A percentile compares a stretch with the other conserved stretches of the same genome.
Evolutionary conservation across 2,113 vertebrate genomes (phyloP).

Genomic region (Rhinolophus sinicus): DNA sequence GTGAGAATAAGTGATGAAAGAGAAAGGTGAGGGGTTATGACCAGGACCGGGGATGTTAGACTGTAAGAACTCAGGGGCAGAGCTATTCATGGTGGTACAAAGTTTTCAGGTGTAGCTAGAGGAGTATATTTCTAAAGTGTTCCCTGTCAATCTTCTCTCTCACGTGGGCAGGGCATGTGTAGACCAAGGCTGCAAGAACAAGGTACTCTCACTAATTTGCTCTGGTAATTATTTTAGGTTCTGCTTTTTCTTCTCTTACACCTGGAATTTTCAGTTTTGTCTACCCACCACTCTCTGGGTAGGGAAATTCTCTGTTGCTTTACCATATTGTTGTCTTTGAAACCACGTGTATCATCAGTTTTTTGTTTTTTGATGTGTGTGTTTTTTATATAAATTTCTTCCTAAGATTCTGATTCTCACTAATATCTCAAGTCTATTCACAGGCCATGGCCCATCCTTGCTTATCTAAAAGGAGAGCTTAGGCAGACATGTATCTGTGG

Average conservation of each 20-base stretch:
- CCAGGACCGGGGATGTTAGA: background rate
- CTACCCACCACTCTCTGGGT: background rate
- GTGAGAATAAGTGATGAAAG: background rate
- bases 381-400: background rate
- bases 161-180: background rate
- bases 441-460: background rate
- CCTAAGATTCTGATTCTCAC: background rate
- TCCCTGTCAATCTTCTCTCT: background rate
- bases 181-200: background rate
- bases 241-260: background rate
- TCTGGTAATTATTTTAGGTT: background rate
- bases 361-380: too few relatives aligned
- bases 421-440: background rate
- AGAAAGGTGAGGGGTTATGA: background rate
- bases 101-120: background rate
- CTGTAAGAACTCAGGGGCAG: background rate
- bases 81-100: background rate
- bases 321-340: background rate
- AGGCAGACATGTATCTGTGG: background rate
- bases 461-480: background rate
- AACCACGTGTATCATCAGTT: background rate
- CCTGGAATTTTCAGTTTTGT: background rate
- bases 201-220: background rate
- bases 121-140: background rate
- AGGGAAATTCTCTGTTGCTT: background rate